phyloP scores from a whole-genome alignment of 2,797 vertebrate species.

The Hyperoplus immaculatus region DNA sequence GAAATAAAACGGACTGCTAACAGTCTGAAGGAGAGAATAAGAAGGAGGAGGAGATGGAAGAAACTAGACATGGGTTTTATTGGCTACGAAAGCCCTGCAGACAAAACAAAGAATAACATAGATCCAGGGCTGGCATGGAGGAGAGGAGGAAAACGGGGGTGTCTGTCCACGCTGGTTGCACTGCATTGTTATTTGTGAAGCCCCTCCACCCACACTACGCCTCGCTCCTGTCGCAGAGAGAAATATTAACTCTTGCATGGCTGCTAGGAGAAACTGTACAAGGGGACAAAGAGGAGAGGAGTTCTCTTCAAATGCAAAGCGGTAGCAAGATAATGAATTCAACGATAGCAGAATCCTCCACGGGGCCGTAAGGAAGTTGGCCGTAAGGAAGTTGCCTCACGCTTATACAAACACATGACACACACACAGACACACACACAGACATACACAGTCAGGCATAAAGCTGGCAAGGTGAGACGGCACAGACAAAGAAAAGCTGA shows the following conservation, averaged over 20 bases:
- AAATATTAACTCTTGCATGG: slow-evolving; percentile 80
- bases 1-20: slow-evolving; percentile 11
- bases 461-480: slow-evolving; percentile 49
- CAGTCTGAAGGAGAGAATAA: slow-evolving; percentile 30
- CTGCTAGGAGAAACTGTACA: slow-evolving; percentile 55
- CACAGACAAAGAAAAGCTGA: slow-evolving; percentile 69
- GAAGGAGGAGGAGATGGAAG: slow-evolving; percentile 16
- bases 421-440: slow-evolving; percentile 13
- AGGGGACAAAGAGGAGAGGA: slow-evolving; percentile 69
- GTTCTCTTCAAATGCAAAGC: slow-evolving; percentile 39
- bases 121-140: slow-evolving; percentile 45
- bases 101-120: slow-evolving; percentile 29
- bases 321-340: slow-evolving; percentile 32
- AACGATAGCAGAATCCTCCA: slow-evolving; percentile 13
- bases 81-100: slow-evolving; percentile 27
- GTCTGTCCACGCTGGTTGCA: slow-evolving; percentile 68
- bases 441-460: slow-evolving; percentile 48
- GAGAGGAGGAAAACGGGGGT: slow-evolving; percentile 43
- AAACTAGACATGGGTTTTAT: slow-evolving; percentile 9
- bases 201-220: slow-evolving; percentile 69
- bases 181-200: slow-evolving; percentile 80
- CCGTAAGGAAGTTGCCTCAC: slow-evolving; percentile 40
- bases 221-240: slow-evolving; percentile 76
- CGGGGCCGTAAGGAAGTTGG: slow-evolving; percentile 9
- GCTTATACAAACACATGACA: slow-evolving; percentile 7